Percentiles rank a stretch among this genome's conserved stretches.
These are phyloP conservation scores for Gobio gobio DNA, from an alignment of 2,113 vertebrate genomes.

Conservation along the genomic window DNA sequence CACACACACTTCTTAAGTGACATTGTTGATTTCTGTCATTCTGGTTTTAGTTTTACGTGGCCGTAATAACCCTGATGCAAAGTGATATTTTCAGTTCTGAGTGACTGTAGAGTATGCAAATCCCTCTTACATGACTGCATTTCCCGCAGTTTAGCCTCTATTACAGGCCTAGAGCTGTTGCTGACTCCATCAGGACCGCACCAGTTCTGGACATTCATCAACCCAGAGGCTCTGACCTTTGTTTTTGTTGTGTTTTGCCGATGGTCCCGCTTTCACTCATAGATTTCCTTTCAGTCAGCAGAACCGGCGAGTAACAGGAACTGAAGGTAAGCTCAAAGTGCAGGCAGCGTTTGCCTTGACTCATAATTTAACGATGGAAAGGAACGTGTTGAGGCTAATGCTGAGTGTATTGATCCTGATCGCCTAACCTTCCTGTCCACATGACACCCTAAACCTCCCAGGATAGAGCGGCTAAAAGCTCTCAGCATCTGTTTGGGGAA, in stretches of 20 bases:
- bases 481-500: slow-evolving; percentile 37
- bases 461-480: slow-evolving; percentile 58
- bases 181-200: not conserved
- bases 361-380: slow-evolving; percentile 35
- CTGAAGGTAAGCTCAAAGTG: slow-evolving; percentile 28
- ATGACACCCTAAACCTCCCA: slow-evolving; percentile 58
- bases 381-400: slow-evolving; percentile 51
- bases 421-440: slow-evolving; percentile 57
- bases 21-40: too few relatives aligned
- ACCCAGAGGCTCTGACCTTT: slow-evolving; percentile 56
- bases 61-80: too few relatives aligned
- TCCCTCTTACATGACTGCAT: not conserved
- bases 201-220: not conserved
- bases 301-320: slow-evolving; percentile 9
- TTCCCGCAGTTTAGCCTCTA: not conserved
- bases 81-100: too few relatives aligned
- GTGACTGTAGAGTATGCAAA: not conserved
- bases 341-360: slow-evolving; percentile 3
- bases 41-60: too few relatives aligned
- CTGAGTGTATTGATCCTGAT: slow-evolving; percentile 56
- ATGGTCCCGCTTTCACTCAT: slow-evolving; percentile 51
- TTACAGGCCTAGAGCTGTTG: not conserved
- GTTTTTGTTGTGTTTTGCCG: slow-evolving; percentile 57
- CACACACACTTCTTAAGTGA: too few relatives aligned
- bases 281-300: slow-evolving; percentile 51